A percentile compares a stretch with the other conserved stretches of the same genome.
These are phyloP conservation scores for Myrmecophaga tridactyla DNA, from an alignment of 2,113 vertebrate species.

Conservation along the genomic window DNA sequence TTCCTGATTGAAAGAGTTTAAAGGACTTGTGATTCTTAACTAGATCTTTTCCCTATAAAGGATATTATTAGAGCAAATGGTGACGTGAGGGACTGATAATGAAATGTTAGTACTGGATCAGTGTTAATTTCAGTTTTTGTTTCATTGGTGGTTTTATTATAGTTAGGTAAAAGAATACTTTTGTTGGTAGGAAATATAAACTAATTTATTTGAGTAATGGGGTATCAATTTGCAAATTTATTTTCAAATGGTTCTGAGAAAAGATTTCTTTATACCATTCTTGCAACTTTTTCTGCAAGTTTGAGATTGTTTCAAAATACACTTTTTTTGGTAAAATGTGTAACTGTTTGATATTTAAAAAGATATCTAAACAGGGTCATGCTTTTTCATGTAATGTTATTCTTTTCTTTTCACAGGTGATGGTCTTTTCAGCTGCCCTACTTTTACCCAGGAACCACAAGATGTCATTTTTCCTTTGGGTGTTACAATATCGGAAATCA, in stretches of 20 bases:
- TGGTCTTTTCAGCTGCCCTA: slow-evolving; percentile 84
- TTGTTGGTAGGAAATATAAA: neutral
- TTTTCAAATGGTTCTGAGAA: neutral
- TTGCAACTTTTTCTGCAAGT: neutral
- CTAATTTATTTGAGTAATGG: neutral
- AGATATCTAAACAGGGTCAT: rapidly evolving
- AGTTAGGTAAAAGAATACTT: rapidly evolving
- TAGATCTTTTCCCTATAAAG: neutral
- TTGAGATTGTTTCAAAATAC: neutral
- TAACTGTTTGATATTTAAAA: too few species aligned
- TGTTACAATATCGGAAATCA: slow-evolving; percentile 85
- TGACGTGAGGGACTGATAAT: rapidly evolving
- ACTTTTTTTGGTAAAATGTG: too few species aligned
- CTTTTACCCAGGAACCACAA: slow-evolving; percentile 91
- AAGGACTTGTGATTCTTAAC: neutral
- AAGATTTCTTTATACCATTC: neutral
- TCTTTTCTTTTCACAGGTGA: slow-evolving; percentile 78
- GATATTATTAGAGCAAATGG: neutral
- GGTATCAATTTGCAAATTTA: neutral
- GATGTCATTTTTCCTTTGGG: slow-evolving; percentile 88
- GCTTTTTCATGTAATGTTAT: neutral
- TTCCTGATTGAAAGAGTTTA: neutral
- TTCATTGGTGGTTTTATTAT: neutral
- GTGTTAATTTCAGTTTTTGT: neutral
- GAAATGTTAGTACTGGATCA: neutral